Conservation (phyloP, 2,113 vertebrate genomes). For the Esox niger region DNA sequence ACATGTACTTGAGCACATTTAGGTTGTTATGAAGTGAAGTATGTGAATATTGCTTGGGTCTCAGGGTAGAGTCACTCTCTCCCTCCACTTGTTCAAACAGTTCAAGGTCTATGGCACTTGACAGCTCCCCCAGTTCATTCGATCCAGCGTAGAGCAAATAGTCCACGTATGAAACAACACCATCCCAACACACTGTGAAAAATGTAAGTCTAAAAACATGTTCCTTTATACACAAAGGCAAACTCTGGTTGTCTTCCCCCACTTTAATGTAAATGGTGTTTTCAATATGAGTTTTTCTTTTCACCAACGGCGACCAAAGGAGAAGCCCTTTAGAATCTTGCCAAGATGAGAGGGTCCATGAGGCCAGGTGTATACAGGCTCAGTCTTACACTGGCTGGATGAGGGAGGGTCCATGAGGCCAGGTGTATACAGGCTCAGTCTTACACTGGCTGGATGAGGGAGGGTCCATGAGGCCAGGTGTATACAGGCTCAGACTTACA, state of each 20-base stretch:
- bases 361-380: conserved; percentile 36
- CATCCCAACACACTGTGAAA: conserved; percentile 61
- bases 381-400: too few species aligned
- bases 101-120: conserved; percentile 95
- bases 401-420: conserved; percentile 49
- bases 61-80: conserved; percentile 61
- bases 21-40: conserved; percentile 32
- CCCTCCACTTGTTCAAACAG: conserved; percentile 77
- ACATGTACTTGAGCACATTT: conserved; percentile 24
- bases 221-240: conserved; percentile 80
- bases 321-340: conserved; percentile 74
- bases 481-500: conserved; percentile 39
- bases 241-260: conserved; percentile 75
- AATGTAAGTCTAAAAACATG: conserved; percentile 60
- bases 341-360: conserved; percentile 49
- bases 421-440: conserved; percentile 36
- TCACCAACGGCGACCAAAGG: conserved; percentile 74
- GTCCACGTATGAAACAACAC: conserved; percentile 13
- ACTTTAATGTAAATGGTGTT: conserved; percentile 43
- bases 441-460: too few species aligned
- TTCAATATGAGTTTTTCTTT: conserved; percentile 74
- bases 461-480: conserved; percentile 46
- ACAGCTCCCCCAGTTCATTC: conserved; percentile 52
- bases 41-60: conserved; percentile 71
- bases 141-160: conserved; percentile 42